Evolutionary conservation across 2,888 invertebrate species (phyloP), one percentile per base, ranked within the genome.

Genomic region (Diadegma fenestrale): DNA sequence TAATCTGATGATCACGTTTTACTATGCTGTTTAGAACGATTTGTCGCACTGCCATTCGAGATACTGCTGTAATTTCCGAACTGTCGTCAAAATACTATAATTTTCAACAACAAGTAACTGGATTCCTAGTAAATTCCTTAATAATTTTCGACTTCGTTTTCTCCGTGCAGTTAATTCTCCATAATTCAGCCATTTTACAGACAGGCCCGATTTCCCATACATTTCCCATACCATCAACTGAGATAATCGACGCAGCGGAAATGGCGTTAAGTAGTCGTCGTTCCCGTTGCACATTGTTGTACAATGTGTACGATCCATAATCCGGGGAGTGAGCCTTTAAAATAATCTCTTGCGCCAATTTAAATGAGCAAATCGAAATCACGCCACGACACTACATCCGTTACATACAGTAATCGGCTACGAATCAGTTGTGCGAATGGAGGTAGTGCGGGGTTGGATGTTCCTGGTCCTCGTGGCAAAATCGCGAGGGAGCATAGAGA

Each of bases 361-460:
- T 88, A 86, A 89, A 89, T 88, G 87, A 87, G 88, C 88, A 88
- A 90, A 92, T 92, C 89, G 92, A 92, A 92, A 93, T 92, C 89
- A 91, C 88, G 91, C 91, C 91, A 82, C 90, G 90, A 91, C 91
- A 91, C 80, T 90, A 90, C 90, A 90, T 89, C 89, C 89, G 91
- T 92, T 91, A 92, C 91, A 89, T 91, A 80, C 54, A 91, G 92
- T 93, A 92, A 93, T 93, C 92, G 91, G 91, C 90, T 92, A 91
- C 91, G 92, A 92, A 73, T 63, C 66, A 64, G 80, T 80, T 73
- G 54, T 30, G 48, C 72, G 80, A 45, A 72, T 68, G 22, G 26
- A 30, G 19, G 17, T 10, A 77, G 33, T 54, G 41, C 66, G 64
- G 48, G 54, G 77, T 64, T 72, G 80, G 72, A 22, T 22, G 48